Base-by-base conservation (phyloP, 2,888 invertebrate species). In the Heliconius aoede region DNA sequence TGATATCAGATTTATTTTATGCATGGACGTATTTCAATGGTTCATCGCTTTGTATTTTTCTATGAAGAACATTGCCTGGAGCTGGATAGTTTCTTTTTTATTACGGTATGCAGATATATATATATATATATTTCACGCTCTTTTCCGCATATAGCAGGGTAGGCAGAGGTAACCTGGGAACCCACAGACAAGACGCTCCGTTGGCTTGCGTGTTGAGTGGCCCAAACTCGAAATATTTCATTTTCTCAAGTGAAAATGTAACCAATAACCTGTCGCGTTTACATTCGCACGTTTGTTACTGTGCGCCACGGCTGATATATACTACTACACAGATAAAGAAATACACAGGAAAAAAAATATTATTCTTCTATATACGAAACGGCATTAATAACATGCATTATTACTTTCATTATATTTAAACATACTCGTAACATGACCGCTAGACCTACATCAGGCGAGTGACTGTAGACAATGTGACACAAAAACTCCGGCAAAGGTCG, bases 401-500 rank as follows among this genome's bases (percentile, higher is more conserved):
- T 64, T 64, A 30, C 18, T n/a, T 46, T 51, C 46, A 40, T 40
- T 32, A 51, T 24, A 11, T 55, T 55, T 36, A 26, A 32, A 71
- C 74, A 32, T 21, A n/a, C n/a, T n/a, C n/a, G n/a, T n/a, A 9
- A 65, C 55, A 60, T 73, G 65, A 30, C 55, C 71, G 65, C 65
- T 73, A 71, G 77, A 76, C 67, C 73, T 73, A 24, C 40, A 68
- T 21, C 62, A 36, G 69, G 74, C 72, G 62, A 76, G 73, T 65
- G 55, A 72, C 73, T 46, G 76, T 76, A 62, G 73, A 73, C 72
- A 64, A 72, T 76, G 73, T 76, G 72, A 61, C 55, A 65, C 78
- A 78, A 79, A 79, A 79, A 79, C 68, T 67, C n/a, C 32, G 73
- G 46, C 28, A 60, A 72, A 78, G 78, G 79, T 78, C 83, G 83